Conservation (phyloP, 2,113 vertebrate genomes). For the Hyperopisus bebe region DNA sequence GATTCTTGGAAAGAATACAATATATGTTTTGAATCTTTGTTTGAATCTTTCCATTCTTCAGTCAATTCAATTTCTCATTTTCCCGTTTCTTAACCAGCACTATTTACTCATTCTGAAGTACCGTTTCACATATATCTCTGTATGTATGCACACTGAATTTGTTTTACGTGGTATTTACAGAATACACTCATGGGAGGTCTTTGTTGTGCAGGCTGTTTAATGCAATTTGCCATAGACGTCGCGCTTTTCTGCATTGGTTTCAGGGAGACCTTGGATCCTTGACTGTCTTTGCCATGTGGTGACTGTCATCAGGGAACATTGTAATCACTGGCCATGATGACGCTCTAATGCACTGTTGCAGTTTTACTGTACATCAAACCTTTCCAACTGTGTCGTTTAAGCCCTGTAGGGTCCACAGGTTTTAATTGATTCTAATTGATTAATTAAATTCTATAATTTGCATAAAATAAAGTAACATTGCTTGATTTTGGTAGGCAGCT, state of each 20-base stretch:
- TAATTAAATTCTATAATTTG: neutral
- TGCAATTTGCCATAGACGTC: neutral
- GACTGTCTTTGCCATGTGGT: neutral
- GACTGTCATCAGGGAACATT: too few relatives aligned
- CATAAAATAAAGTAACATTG: neutral
- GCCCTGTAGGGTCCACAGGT: neutral
- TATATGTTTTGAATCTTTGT: constrained; percentile 30
- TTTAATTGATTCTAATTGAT: neutral
- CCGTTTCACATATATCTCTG: neutral
- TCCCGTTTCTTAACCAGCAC: neutral
- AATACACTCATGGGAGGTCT: neutral
- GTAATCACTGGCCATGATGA: neutral
- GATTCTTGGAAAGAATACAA: constrained; percentile 21
- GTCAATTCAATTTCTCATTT: neutral
- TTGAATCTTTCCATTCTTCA: neutral
- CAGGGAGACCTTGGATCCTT: neutral
- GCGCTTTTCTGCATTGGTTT: neutral
- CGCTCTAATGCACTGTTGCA: neutral
- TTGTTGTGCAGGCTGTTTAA: neutral
- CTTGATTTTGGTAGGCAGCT: neutral
- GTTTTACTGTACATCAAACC: neutral
- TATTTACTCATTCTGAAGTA: neutral
- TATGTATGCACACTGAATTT: neutral
- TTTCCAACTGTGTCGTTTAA: neutral
- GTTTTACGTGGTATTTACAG: neutral